Percentiles rank a stretch among this genome's conserved stretches.
Conservation (phyloP, 2,113 vertebrate species). For the Centropristis striata region DNA sequence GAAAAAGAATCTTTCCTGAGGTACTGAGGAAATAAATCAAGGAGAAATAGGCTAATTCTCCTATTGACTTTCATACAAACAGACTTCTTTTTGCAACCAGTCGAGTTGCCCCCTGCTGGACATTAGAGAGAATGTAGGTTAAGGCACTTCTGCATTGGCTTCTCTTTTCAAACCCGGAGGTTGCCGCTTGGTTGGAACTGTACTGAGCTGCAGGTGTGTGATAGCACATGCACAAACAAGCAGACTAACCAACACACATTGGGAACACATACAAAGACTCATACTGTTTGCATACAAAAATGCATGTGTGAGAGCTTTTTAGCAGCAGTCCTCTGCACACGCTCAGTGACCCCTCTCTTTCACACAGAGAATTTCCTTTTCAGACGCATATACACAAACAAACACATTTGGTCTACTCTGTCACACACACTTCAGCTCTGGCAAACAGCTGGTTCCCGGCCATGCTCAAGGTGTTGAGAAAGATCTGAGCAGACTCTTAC, state of each 20-base stretch:
- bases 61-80: too few relatives aligned
- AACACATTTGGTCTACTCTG: not conserved
- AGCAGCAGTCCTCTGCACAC: constrained; percentile 6
- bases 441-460: not conserved
- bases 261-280: not conserved
- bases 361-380: constrained; percentile 11
- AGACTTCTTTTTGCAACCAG: too few relatives aligned
- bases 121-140: too few relatives aligned
- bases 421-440: not conserved
- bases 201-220: constrained; percentile 1
- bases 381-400: constrained; percentile 13
- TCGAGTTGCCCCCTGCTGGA: too few relatives aligned
- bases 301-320: constrained; percentile 26
- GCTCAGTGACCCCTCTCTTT: constrained; percentile 23
- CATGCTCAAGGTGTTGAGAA: not conserved
- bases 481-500: constrained; percentile 80
- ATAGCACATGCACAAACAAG: not conserved
- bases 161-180: too few relatives aligned
- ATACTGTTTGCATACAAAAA: not conserved
- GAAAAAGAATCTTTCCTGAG: too few relatives aligned
- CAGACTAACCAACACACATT: too few relatives aligned
- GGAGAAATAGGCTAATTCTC: too few relatives aligned
- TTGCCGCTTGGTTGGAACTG: not conserved
- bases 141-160: too few relatives aligned
- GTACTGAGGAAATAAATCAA: too few relatives aligned